Conservation (phyloP, 2,888 invertebrate genomes). For the Cenopis cana region DNA sequence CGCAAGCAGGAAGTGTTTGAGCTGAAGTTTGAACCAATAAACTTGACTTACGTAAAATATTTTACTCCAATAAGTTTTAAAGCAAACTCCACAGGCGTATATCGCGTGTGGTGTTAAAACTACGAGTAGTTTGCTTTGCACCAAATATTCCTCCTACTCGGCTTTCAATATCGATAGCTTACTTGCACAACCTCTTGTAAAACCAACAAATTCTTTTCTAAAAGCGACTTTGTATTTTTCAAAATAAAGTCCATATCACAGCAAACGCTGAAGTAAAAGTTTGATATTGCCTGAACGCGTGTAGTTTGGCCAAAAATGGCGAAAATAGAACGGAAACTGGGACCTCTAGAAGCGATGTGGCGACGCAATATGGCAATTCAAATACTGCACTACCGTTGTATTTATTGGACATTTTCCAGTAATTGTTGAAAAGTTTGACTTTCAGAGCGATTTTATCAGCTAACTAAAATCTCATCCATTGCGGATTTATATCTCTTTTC, state of each 20-base stretch:
- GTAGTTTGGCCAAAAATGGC: conserved; percentile 69
- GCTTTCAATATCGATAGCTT: conserved; percentile 54
- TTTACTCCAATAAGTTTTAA: conserved; percentile 12
- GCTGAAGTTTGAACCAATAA: conserved; percentile 1
- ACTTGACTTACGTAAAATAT: conserved; percentile 13
- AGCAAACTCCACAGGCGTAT: conserved; percentile 22
- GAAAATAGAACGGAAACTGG: conserved; percentile 69
- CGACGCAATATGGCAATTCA: conserved; percentile 59
- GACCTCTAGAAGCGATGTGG: conserved; percentile 58
- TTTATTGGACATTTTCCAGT: conserved; percentile 58
- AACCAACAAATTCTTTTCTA: not conserved
- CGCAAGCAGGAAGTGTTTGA: not conserved
- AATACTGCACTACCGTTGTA: conserved; percentile 50
- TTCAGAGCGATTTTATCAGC: not conserved
- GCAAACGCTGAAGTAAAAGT: not conserved
- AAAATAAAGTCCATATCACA: not conserved
- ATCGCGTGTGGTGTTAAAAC: conserved; percentile 34
- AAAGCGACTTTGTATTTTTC: not conserved
- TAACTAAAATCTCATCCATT: not conserved
- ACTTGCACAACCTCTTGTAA: conserved; percentile 7
- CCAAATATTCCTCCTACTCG: conserved; percentile 61
- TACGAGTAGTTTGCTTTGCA: conserved; percentile 50
- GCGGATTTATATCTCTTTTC: too few relatives aligned
- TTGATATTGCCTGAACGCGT: conserved; percentile 59
- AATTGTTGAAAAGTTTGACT: conserved; percentile 45